These are phyloP conservation scores for Picathartes gymnocephalus DNA, from an alignment of 2,113 vertebrate genomes.

Conservation along the genomic window DNA sequence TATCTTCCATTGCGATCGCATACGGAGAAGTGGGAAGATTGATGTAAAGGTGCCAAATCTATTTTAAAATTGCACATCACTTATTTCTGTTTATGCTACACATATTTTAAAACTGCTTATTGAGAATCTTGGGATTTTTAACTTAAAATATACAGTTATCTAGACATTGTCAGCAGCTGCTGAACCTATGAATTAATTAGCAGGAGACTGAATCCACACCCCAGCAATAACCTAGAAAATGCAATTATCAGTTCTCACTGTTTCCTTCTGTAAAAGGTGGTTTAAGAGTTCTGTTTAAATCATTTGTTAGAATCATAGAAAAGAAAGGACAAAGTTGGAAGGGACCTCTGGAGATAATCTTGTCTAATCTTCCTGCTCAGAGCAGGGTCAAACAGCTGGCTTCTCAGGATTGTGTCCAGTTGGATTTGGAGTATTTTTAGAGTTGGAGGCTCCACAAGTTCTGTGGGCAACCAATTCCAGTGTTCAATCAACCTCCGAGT, in stretches of 20 bases:
- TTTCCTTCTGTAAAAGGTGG: background rate
- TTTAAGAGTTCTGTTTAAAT: background rate
- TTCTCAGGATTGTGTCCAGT: background rate
- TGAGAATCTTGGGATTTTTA: background rate
- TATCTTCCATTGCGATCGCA: background rate
- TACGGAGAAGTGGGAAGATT: background rate
- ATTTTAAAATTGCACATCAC: background rate
- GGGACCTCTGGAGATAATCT: background rate
- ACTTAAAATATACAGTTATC: background rate
- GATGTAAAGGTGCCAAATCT: background rate
- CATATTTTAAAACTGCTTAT: background rate
- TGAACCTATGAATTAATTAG: background rate
- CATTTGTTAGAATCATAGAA: background rate
- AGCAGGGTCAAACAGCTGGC: background rate
- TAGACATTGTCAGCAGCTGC: background rate
- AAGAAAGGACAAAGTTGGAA: background rate
- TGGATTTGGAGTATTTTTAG: background rate
- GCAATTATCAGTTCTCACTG: background rate
- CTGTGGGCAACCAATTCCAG: background rate
- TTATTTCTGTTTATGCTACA: conserved; percentile 2
- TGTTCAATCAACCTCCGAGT: background rate
- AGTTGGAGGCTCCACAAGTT: background rate
- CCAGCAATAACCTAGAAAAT: background rate
- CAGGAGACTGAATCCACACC: background rate
- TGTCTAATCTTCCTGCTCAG: background rate